Evolutionary conservation across 2,888 invertebrate species (phyloP).

Genomic region (Dastarcus helophoroides): DNA sequence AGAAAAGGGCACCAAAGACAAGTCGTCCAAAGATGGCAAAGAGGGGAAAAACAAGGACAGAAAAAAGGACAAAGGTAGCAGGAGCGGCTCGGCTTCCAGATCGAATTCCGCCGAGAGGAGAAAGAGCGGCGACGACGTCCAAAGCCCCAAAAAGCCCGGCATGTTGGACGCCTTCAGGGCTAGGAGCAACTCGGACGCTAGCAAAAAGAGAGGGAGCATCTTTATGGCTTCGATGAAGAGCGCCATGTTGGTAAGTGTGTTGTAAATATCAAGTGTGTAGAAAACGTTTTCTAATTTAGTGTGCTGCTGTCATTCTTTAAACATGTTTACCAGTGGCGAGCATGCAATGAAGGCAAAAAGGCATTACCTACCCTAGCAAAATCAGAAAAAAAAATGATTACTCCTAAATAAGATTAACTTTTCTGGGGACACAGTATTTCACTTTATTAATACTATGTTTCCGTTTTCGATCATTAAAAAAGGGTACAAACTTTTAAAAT

Average conservation of each 20-base stretch:
- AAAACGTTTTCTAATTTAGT: no score
- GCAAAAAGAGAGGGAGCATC: constrained; percentile 46
- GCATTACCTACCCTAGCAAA: no score
- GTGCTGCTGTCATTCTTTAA: no score
- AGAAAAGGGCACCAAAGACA: constrained; percentile 19
- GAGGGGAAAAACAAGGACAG: constrained; percentile 18
- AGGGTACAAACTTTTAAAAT: no score
- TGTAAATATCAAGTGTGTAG: no score
- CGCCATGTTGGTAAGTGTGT: constrained; percentile 61
- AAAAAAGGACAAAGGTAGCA: constrained; percentile 32
- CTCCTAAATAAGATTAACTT: no score
- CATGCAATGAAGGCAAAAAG: no score
- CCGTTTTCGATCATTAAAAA: no score
- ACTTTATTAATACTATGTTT: no score
- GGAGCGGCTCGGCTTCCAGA: constrained; percentile 36
- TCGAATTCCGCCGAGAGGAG: constrained; percentile 34
- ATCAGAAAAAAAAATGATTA: no score
- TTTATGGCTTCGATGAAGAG: constrained; percentile 80
- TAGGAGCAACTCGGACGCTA: constrained; percentile 65
- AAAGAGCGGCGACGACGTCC: constrained; percentile 28
- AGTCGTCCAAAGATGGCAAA: constrained; percentile 15
- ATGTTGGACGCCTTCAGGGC: constrained; percentile 73
- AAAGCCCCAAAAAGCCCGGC: constrained; percentile 46
- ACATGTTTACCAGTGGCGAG: no score
- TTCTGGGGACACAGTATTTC: no score